phyloP scores from a whole-genome alignment of 2,888 invertebrate species.

The Nebria salina region DNA sequence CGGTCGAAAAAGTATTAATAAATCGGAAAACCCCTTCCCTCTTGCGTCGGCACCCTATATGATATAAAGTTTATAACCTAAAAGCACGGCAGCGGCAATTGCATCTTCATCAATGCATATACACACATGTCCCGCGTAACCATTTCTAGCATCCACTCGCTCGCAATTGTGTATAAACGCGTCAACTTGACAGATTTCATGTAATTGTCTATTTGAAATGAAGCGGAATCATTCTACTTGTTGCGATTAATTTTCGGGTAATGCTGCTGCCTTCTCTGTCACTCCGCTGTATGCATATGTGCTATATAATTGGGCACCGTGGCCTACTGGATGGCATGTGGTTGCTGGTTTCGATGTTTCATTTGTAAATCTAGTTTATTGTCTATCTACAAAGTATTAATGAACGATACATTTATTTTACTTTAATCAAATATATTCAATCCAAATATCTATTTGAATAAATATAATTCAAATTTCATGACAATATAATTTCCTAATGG shows the following conservation, averaged over 20 bases:
- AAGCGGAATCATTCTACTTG: conserved; percentile 48
- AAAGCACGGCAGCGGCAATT: background rate
- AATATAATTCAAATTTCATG: too few relatives aligned
- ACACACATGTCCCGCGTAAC: background rate
- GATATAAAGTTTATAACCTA: background rate
- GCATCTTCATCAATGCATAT: background rate
- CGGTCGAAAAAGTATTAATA: conserved; percentile 16
- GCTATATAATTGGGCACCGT: conserved; percentile 12
- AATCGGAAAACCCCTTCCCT: conserved; percentile 6
- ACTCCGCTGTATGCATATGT: conserved; percentile 19
- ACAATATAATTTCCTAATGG: too few relatives aligned
- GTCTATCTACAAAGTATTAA: conserved; percentile 23
- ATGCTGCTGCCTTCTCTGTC: conserved; percentile 29
- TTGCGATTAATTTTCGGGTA: conserved; percentile 45
- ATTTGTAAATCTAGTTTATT: conserved; percentile 41
- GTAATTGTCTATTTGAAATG: conserved; percentile 54
- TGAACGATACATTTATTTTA: conserved; percentile 14
- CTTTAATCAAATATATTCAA: background rate
- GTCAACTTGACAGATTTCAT: conserved; percentile 52
- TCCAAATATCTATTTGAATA: too few relatives aligned
- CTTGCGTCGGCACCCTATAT: background rate
- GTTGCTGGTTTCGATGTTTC: conserved; percentile 45
- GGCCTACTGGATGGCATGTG: conserved; percentile 34
- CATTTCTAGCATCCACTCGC: background rate
- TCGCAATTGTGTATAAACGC: conserved; percentile 12